Base-by-base conservation (phyloP, 2,797 vertebrate genomes). In the Acipenser transmontanus region DNA sequence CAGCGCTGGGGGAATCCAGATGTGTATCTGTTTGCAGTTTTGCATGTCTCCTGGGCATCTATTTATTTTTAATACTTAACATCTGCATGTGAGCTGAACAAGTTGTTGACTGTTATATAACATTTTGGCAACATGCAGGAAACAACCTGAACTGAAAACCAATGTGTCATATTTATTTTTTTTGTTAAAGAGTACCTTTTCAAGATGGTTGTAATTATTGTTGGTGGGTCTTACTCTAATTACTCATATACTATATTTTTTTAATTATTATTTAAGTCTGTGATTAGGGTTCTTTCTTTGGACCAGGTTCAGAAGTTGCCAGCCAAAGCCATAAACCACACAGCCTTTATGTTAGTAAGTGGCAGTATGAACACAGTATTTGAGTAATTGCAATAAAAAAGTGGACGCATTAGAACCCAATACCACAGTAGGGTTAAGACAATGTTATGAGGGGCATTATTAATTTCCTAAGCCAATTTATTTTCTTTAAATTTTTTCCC, bases 381-480 rank as follows among this genome's bases (percentile, higher is more conserved):
- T 34, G 34, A 34, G 34, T 34, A 3, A 34, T 34, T 34, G 34
- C 34, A 34, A 34, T 34, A 34, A 34, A 34, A 34, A 34, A 3
- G 34, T 34, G 34, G 4, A 34, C 34, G 2, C 34, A 34, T 34
- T 34, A 34, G 34, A 34, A 4, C 34, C 34, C 34, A 34, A 4
- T 34, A 34, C 34, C 34, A 34, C 8, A 56, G 50, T 47, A 66
- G 57, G 64, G 54, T 66, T 59, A 66, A 47, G 49, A 59, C 49
- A 57, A 65, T 57, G 59, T 7, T 12, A 59, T 34, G 34, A 3
- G 34, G 47, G 59, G 54, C 6, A 9, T 13, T 17, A 6, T 57
- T 59, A 6, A 66, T 66, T 66, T 66, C 64, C 64, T 66, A 59
- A 59, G 48, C 34, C 64, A 57, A 57, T 34, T 47, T 34, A 54